These are phyloP conservation scores for Meteorus cinctellus DNA, from an alignment of 2,888 invertebrate genomes.

Conservation along the genomic window DNA sequence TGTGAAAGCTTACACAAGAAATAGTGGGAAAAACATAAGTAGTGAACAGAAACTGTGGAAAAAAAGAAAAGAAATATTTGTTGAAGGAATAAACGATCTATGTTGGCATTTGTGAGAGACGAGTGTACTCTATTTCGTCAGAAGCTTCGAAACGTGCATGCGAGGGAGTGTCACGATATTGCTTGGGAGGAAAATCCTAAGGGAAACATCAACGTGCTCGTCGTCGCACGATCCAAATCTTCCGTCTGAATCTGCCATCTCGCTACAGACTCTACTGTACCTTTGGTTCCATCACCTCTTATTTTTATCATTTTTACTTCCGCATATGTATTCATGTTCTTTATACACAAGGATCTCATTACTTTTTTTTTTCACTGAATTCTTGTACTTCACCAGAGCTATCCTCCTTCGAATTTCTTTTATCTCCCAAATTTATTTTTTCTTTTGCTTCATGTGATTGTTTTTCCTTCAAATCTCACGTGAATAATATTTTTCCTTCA, in stretches of 20 bases:
- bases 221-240: constrained; percentile 12
- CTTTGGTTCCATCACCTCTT: constrained; percentile 17
- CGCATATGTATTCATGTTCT: constrained; percentile 18
- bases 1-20: too few relatives aligned
- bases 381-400: neutral
- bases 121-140: neutral
- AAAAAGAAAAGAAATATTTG: neutral
- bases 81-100: constrained; percentile 8
- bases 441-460: neutral
- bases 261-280: constrained; percentile 18
- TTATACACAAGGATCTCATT: neutral
- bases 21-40: neutral
- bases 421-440: neutral
- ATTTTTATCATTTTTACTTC: constrained; percentile 24
- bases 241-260: neutral
- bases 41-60: neutral
- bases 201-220: constrained; percentile 38
- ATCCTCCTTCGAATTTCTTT: neutral
- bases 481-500: too few relatives aligned
- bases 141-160: constrained; percentile 26
- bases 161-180: constrained; percentile 39
- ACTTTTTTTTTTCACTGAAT: neutral
- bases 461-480: neutral
- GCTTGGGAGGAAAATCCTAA: constrained; percentile 39
- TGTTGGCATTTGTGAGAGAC: neutral